phyloP scores from a whole-genome alignment of 2,888 invertebrate species.

The Glyphotaelius pellucidus region DNA sequence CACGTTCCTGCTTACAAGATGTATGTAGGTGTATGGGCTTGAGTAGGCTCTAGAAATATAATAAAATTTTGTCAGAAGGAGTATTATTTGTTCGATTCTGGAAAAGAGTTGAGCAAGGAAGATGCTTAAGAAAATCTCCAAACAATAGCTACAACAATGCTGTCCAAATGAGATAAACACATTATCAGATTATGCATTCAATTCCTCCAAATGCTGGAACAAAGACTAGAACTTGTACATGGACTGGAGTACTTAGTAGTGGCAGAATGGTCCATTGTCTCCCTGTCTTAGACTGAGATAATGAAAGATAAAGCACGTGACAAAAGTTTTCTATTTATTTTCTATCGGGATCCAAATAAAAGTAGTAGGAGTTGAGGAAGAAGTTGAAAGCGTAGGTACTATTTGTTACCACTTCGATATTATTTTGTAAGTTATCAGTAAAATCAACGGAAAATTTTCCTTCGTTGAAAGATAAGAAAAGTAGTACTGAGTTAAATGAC shows the following conservation, averaged over 20 bases:
- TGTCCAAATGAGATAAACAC: neutral
- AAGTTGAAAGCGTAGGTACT: neutral
- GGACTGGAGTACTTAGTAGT: neutral
- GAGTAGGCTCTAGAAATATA: no score
- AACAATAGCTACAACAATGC: neutral
- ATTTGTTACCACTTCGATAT: neutral
- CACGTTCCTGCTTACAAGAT: no score
- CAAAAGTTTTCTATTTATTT: constrained; percentile 41
- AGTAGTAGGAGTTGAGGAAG: neutral
- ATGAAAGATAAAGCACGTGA: constrained; percentile 27
- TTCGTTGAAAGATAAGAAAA: no score
- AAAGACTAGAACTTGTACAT: neutral
- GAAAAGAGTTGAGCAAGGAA: neutral
- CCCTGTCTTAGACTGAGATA: constrained; percentile 14
- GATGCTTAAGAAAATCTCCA: neutral
- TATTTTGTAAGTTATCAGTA: neutral
- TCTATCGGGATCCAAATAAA: constrained; percentile 12
- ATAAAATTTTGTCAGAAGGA: neutral
- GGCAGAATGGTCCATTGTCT: constrained; percentile 11
- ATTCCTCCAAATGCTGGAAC: neutral
- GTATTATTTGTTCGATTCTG: neutral
- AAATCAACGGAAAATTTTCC: neutral
- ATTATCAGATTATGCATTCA: constrained; percentile 24
- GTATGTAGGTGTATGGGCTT: no score
- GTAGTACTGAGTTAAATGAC: no score